A percentile compares a stretch with the other conserved stretches of the same genome.
Conservation (phyloP, 2,888 invertebrate species). For the Apotomis turbidana region DNA sequence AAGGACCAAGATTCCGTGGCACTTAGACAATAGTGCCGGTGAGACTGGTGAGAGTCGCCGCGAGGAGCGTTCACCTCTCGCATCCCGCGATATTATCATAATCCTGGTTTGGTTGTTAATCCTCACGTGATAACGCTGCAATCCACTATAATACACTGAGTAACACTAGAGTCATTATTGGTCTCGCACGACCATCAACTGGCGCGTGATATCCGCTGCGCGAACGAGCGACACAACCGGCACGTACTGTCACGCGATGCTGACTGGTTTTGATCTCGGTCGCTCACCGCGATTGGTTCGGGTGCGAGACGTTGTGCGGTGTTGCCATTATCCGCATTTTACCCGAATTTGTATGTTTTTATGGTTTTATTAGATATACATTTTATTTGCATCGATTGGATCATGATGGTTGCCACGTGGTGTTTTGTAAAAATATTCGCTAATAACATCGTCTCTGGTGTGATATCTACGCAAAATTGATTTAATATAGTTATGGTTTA, state of each 20-base stretch:
- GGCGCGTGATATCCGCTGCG: constrained; percentile 74
- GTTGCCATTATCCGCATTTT: constrained; percentile 64
- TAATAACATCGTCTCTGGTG: too few relatives aligned
- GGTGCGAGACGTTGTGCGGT: constrained; percentile 59
- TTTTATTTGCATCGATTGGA: too few relatives aligned
- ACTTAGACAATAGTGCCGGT: constrained; percentile 80
- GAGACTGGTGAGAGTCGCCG: constrained; percentile 76
- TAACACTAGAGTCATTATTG: constrained; percentile 72
- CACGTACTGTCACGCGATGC: constrained; percentile 77
- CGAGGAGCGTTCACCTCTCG: constrained; percentile 82
- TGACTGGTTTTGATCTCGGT: constrained; percentile 71
- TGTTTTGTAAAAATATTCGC: too few relatives aligned
- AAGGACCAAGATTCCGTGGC: constrained; percentile 83
- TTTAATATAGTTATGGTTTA: too few relatives aligned
- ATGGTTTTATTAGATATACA: neutral
- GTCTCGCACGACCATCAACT: constrained; percentile 75
- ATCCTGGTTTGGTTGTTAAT: constrained; percentile 53
- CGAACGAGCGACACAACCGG: constrained; percentile 61
- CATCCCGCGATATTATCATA: constrained; percentile 69
- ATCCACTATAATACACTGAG: constrained; percentile 72
- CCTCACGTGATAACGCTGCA: constrained; percentile 64
- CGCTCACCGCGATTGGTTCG: constrained; percentile 59
- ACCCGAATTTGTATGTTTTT: constrained; percentile 55
- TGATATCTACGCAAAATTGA: too few relatives aligned
- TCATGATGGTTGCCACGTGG: too few relatives aligned